phyloP scores from a whole-genome alignment of 2,797 vertebrate genomes.

The Hephaestus fuliginosus region DNA sequence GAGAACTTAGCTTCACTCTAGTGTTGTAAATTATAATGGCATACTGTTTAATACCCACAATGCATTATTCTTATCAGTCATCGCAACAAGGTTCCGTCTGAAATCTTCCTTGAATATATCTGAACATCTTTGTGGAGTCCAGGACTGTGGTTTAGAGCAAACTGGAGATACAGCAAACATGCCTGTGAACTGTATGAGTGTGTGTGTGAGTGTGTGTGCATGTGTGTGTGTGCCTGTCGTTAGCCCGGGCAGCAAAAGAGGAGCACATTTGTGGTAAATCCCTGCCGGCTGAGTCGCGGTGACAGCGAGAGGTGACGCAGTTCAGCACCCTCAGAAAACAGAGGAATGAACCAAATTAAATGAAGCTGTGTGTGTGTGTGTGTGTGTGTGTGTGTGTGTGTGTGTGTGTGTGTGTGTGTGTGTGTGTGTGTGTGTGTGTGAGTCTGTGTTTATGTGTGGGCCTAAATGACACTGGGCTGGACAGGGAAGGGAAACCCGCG shows the following conservation, averaged over 20 bases:
- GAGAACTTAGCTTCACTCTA: too few species aligned
- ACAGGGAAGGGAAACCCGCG: conserved; percentile 48
- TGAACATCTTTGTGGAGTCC: too few species aligned
- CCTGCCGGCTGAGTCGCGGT: conserved; percentile 46
- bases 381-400: conserved; percentile 42
- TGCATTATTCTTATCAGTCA: too few species aligned
- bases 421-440: conserved; percentile 40
- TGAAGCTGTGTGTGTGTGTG: conserved; percentile 66
- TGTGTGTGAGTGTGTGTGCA: not conserved
- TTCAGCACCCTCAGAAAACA: conserved; percentile 66
- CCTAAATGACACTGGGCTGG: conserved; percentile 52
- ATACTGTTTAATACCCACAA: too few species aligned
- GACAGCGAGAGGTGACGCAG: conserved; percentile 62
- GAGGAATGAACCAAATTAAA: conserved; percentile 65
- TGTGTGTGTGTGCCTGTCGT: not conserved
- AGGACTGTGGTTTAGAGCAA: too few species aligned
- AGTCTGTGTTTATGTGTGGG: conserved; percentile 38
- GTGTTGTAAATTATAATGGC: too few species aligned
- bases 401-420: conserved; percentile 41
- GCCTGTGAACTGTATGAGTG: not conserved
- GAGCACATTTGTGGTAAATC: conserved; percentile 56
- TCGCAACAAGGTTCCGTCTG: too few species aligned
- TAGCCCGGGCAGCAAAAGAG: conserved; percentile 8
- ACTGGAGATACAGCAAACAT: too few species aligned
- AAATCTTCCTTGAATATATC: too few species aligned